Conservation (phyloP, 1,140 invertebrate genomes). For the Pentalonia nigronervosa region DNA sequence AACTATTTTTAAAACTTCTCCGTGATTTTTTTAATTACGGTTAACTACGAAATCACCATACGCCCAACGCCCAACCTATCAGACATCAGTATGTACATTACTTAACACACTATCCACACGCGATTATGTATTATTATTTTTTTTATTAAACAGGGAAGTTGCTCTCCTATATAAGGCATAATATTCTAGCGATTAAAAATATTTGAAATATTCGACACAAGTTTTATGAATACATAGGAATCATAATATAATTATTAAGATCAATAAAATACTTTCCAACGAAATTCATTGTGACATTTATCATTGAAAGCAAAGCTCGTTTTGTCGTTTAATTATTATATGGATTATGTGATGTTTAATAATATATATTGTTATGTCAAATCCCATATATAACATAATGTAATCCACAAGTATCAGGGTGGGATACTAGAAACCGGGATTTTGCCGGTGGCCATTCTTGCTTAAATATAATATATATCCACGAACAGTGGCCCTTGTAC, state of each 20-base stretch:
- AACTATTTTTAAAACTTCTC: neutral
- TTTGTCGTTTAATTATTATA: neutral
- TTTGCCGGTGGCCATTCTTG: neutral
- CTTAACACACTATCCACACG: neutral
- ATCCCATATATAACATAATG: neutral
- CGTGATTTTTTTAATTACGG: neutral
- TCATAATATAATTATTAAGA: no score
- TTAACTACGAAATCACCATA: neutral
- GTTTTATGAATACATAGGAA: neutral
- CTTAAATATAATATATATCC: neutral
- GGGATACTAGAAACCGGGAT: neutral
- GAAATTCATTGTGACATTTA: neutral
- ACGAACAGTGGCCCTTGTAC: neutral
- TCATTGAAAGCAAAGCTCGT: neutral
- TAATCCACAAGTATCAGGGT: neutral
- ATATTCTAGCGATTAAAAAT: neutral
- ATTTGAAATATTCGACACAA: neutral
- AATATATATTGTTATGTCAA: neutral
- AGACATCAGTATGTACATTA: neutral
- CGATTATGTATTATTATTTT: neutral
- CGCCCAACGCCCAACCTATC: constrained; percentile 7
- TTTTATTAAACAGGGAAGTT: neutral
- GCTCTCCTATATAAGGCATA: neutral
- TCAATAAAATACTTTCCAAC: neutral
- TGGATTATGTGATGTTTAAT: constrained; percentile 11